Evolutionary conservation across 2,797 vertebrate species (phyloP).

Genomic region (Mastacembelus armatus): DNA sequence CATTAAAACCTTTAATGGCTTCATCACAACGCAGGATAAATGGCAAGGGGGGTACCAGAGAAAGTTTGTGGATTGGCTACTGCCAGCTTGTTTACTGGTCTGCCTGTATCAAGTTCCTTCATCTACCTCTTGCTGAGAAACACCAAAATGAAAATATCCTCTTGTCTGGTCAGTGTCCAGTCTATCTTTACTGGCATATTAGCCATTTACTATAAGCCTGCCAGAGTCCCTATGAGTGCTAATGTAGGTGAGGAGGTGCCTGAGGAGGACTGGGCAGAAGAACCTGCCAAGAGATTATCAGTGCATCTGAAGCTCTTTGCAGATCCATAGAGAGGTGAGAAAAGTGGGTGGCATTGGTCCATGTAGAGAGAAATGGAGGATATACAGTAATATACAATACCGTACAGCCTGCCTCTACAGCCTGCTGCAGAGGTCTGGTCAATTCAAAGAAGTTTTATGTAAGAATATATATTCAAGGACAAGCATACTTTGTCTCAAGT

Average conservation of each 20-base stretch:
- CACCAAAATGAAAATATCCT: slow-evolving; percentile 20
- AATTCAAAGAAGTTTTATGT: background rate
- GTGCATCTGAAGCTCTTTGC: slow-evolving; percentile 58
- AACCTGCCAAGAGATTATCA: slow-evolving; percentile 74
- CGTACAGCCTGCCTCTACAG: slow-evolving; percentile 15
- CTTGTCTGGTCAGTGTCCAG: slow-evolving; percentile 31
- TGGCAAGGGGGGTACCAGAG: background rate
- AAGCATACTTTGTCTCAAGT: background rate
- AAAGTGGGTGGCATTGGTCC: slow-evolving; percentile 58
- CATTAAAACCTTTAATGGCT: slow-evolving; percentile 54
- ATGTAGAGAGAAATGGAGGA: slow-evolving; percentile 31
- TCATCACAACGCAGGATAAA: slow-evolving; percentile 52
- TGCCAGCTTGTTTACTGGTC: slow-evolving; percentile 49
- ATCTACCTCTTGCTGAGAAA: slow-evolving; percentile 26
- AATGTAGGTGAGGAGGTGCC: slow-evolving; percentile 62
- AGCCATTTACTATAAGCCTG: slow-evolving; percentile 46
- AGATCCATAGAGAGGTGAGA: slow-evolving; percentile 65
- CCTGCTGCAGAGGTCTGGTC: slow-evolving; percentile 12
- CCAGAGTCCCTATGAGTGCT: slow-evolving; percentile 55
- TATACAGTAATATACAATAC: no score
- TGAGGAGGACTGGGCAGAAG: slow-evolving; percentile 57
- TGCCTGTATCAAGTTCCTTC: slow-evolving; percentile 21
- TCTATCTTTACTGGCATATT: slow-evolving; percentile 51
- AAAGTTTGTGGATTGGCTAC: slow-evolving; percentile 12
- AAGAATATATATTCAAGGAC: slow-evolving; percentile 4